A percentile compares a stretch with the other conserved stretches of the same genome.
These are phyloP conservation scores for Ianthella basta DNA, from an alignment of 37 sponge, comb jelly and placozoan species.

Conservation along the genomic window DNA sequence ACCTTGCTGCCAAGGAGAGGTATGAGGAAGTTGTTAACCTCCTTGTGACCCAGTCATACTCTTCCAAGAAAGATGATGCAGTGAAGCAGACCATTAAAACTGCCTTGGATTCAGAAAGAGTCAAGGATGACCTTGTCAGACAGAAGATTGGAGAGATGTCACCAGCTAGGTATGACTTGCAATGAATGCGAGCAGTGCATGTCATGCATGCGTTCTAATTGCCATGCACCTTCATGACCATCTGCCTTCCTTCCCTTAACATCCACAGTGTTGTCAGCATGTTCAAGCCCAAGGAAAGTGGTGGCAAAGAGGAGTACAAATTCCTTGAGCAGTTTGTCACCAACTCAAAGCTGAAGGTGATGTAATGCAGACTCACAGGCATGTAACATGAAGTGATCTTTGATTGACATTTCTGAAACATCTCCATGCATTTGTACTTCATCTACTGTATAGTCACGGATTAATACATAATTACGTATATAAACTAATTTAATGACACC, in stretches of 20 bases:
- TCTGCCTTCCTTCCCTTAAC: no score
- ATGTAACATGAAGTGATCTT: no score
- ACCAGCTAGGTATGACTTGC: neutral
- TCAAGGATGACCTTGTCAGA: neutral
- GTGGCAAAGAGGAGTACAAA: neutral
- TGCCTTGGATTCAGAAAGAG: neutral
- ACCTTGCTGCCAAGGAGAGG: slow-evolving; percentile 12
- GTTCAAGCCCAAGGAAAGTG: neutral
- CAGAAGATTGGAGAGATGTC: slow-evolving; percentile 10
- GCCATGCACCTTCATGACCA: no score
- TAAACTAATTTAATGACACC: no score
- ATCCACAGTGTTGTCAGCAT: neutral
- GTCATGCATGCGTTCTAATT: no score
- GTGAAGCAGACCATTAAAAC: neutral
- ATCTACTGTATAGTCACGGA: no score
- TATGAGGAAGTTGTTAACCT: neutral
- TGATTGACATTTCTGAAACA: no score
- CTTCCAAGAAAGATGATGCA: slow-evolving; percentile 1
- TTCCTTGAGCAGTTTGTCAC: slow-evolving; percentile 10
- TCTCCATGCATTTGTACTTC: no score
- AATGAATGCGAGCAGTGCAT: no score
- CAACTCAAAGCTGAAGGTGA: neutral
- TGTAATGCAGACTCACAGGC: no score
- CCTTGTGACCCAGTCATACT: neutral
- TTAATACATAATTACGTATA: no score